These are phyloP conservation scores for Periparus ater DNA, from an alignment of 2,797 vertebrate genomes.

Conservation along the genomic window DNA sequence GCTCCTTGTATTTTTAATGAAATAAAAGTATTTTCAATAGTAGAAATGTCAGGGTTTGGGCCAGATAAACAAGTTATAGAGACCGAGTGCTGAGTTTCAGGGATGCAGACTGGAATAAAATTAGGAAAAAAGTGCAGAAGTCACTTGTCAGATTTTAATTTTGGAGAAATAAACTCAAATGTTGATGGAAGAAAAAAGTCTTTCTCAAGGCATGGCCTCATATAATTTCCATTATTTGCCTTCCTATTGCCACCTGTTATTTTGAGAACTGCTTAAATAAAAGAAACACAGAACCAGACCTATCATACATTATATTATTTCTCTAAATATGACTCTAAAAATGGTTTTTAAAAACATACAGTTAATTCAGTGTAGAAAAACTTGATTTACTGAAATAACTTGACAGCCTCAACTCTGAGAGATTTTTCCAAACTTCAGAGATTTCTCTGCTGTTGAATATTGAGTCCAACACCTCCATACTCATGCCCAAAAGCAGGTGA, in stretches of 20 bases:
- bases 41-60: neutral
- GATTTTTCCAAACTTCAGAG: neutral
- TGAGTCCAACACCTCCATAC: neutral
- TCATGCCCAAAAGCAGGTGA: neutral
- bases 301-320: neutral
- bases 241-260: neutral
- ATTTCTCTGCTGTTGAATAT: neutral
- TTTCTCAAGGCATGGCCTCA: neutral
- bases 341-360: neutral
- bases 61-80: neutral
- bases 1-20: neutral
- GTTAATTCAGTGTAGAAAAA: neutral
- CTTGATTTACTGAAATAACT: neutral
- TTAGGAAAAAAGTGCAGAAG: neutral
- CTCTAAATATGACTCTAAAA: neutral
- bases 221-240: neutral
- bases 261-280: constrained; percentile 15
- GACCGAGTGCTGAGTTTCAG: neutral
- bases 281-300: neutral
- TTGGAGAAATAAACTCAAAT: constrained; percentile 16
- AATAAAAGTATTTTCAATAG: neutral
- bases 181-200: neutral
- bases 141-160: neutral
- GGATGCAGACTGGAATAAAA: neutral
- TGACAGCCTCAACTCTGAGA: neutral